Evolutionary conservation across 2,888 invertebrate genomes (phyloP), one percentile per base, ranked within the genome.

Genomic region (Scaeva pyrastri): DNA sequence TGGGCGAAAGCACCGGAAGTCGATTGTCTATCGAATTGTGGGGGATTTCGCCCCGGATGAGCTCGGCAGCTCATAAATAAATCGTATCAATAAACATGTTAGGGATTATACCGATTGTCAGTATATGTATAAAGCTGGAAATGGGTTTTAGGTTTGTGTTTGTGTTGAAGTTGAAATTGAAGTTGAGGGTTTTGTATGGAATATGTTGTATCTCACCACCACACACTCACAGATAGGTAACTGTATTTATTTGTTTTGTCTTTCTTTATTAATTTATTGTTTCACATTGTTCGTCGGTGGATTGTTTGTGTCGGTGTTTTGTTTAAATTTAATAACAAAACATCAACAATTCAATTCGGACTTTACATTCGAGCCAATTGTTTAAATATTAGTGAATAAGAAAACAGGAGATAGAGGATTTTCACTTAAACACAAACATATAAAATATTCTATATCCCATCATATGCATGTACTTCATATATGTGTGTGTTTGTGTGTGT

Each of bases 51-150:
- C 12, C 43, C 85, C 76, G 81, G 76, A 76, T 81, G 72, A 81
- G 81, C 76, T 39, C 48, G 41, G 55, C 55, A 72, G 72, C 72
- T 85, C 85, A 85, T 85, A 81, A 81, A 85, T 85, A 85, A 85
- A 80, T 85, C 85, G 76, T 80, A 76, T 85, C 85, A 85, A 81
- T 84, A 85, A 85, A 81, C 80, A 75, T 85, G 80, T 68, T 66
- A 45, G 68, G 72, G 66, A 71, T 84, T 80, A 84, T 80, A 75
- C 72, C 55, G 80, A 81, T 72, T 68, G 68, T 60, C 81, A 81
- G 80, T 56, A 68, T 19, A 71, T 75, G 52, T 21, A 71, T 75
- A 66, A 80, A 81, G 58, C 43, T 72, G 60, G 52, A 72, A 72
- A 80, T 76, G 80, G 56, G 64, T 77, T 71, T 76, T 76, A 72